phyloP scores from a whole-genome alignment of 2,113 vertebrate genomes.

The Antidorcas marsupialis region DNA sequence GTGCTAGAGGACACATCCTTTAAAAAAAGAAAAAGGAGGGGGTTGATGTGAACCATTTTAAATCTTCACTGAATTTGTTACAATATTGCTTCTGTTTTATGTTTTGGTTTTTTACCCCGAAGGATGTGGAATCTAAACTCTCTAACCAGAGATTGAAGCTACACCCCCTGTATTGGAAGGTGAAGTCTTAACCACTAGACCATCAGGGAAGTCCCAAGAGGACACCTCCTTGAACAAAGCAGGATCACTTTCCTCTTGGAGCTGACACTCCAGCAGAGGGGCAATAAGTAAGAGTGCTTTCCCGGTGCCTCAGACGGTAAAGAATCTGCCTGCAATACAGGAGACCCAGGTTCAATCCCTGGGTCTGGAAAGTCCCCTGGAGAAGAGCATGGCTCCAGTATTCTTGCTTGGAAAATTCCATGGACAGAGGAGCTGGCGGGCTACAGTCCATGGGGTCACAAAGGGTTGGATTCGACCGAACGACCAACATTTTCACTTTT shows the following conservation, averaged over 20 bases:
- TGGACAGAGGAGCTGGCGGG: neutral
- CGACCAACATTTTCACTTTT: neutral
- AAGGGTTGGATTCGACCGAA: neutral
- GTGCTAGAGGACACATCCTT: neutral
- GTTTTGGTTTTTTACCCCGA: rapidly evolving
- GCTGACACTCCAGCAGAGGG: neutral
- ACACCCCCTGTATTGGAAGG: neutral
- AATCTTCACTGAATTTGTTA: neutral
- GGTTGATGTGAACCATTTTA: neutral
- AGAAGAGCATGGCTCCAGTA: neutral
- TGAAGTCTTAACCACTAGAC: neutral
- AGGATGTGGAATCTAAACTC: neutral
- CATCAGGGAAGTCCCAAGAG: neutral
- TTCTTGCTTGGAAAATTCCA: neutral
- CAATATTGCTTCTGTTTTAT: neutral
- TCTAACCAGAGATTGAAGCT: neutral
- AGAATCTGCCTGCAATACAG: neutral
- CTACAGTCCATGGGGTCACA: neutral
- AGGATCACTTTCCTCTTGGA: neutral
- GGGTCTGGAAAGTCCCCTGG: neutral
- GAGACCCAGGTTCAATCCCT: neutral
- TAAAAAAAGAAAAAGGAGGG: neutral
- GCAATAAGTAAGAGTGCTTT: neutral
- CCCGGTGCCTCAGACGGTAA: neutral
- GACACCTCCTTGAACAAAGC: neutral